Percentiles rank a stretch among this genome's conserved stretches.
phyloP scores from a whole-genome alignment of 1,140 invertebrate species.

The Sarcophaga peregrina region DNA sequence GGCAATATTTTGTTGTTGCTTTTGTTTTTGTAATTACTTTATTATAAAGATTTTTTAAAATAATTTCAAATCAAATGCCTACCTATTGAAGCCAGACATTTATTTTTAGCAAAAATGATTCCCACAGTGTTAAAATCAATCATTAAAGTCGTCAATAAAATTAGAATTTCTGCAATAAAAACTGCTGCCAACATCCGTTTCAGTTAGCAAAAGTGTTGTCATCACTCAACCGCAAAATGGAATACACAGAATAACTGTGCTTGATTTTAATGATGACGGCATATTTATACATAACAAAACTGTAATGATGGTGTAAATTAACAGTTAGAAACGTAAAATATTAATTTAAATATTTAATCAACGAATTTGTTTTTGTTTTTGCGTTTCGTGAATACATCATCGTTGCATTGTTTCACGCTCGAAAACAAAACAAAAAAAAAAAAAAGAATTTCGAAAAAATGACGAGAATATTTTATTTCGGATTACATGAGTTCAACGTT shows the following conservation, averaged over 20 bases:
- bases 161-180: neutral
- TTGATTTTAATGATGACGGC: neutral
- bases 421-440: no score
- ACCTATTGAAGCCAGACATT: neutral
- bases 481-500: no score
- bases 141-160: neutral
- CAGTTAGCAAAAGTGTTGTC: neutral
- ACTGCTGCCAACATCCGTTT: neutral
- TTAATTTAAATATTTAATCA: neutral
- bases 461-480: no score
- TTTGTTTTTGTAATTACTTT: neutral
- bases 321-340: constrained; percentile 9
- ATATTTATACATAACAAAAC: neutral
- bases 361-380: no score
- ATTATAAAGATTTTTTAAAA: neutral
- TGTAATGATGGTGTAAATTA: neutral
- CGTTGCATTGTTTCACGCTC: no score
- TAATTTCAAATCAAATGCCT: neutral
- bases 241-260: neutral
- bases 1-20: neutral
- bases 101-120: constrained; percentile 4
- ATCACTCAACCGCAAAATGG: neutral
- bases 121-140: neutral
- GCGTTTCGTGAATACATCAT: no score
- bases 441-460: no score